Conservation (phyloP, 2,113 vertebrate genomes). For the Centropristis striata region DNA sequence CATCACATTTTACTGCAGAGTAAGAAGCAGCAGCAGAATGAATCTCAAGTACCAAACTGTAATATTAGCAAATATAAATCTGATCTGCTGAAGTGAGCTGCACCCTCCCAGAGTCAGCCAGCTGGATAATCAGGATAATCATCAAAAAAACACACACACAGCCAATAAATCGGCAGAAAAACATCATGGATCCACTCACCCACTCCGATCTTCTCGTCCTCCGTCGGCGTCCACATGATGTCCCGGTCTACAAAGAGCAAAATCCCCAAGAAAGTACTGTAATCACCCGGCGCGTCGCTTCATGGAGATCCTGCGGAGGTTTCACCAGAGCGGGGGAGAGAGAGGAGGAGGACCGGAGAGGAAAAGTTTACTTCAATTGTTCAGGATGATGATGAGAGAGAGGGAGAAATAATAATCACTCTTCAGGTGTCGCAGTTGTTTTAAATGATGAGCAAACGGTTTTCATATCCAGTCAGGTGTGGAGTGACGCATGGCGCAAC, state of each 20-base stretch:
- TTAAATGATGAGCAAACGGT: background rate
- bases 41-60: background rate
- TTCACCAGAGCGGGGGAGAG: background rate
- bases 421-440: background rate
- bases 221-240: conserved; percentile 86
- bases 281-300: conserved; percentile 55
- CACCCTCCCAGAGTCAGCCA: no score
- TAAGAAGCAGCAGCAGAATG: background rate
- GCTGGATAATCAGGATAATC: no score
- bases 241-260: conserved; percentile 48
- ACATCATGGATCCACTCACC: conserved; percentile 75
- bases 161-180: no score
- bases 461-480: background rate
- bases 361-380: conserved; percentile 32
- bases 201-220: conserved; percentile 86
- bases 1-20: background rate
- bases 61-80: background rate
- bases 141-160: no score
- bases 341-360: background rate
- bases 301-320: conserved; percentile 55
- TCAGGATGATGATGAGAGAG: background rate
- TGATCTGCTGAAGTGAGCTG: no score
- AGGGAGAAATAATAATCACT: fast-evolving
- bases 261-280: conserved; percentile 28
- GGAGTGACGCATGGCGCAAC: conserved; percentile 50